A percentile compares a stretch with the other conserved stretches of the same genome.
These are phyloP conservation scores for Atta texana DNA, from an alignment of 1,140 invertebrate species.

Conservation along the genomic window DNA sequence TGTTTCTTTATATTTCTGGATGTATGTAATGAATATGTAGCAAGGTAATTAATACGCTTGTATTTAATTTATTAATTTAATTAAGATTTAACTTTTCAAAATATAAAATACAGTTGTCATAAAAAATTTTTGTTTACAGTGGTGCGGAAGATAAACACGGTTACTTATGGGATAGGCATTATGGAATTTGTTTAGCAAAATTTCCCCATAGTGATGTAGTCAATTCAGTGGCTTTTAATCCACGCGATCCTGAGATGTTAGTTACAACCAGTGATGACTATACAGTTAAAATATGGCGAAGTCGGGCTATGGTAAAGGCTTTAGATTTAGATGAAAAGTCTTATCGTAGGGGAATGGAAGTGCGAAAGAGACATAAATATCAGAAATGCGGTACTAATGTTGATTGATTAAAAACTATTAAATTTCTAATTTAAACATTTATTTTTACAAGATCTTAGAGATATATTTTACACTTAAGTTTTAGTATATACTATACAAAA, in stretches of 20 bases:
- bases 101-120: background rate
- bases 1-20: slow-evolving; percentile 97
- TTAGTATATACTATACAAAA: slow-evolving; percentile 50
- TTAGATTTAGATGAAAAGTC: slow-evolving; percentile 81
- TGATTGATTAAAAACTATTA: slow-evolving; percentile 84
- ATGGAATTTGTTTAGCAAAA: slow-evolving; percentile 92
- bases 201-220: slow-evolving; percentile 94
- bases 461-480: slow-evolving; percentile 66
- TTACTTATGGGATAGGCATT: slow-evolving; percentile 95
- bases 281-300: slow-evolving; percentile 92
- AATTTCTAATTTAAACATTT: slow-evolving; percentile 84
- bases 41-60: slow-evolving; percentile 88
- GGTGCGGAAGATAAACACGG: slow-evolving; percentile 95
- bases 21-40: slow-evolving; percentile 94
- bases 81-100: background rate
- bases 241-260: slow-evolving; percentile 93
- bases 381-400: slow-evolving; percentile 81
- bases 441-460: slow-evolving; percentile 41
- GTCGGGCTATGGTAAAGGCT: slow-evolving; percentile 85
- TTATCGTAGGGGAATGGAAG: slow-evolving; percentile 82
- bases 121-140: slow-evolving; percentile 86
- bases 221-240: slow-evolving; percentile 95
- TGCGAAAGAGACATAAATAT: slow-evolving; percentile 82
- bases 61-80: slow-evolving; percentile 34
- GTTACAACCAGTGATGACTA: slow-evolving; percentile 95